These are phyloP conservation scores for Phenganax stokvisi DNA, from an alignment of 92 coral and sea anemone species.

Conservation along the genomic window DNA sequence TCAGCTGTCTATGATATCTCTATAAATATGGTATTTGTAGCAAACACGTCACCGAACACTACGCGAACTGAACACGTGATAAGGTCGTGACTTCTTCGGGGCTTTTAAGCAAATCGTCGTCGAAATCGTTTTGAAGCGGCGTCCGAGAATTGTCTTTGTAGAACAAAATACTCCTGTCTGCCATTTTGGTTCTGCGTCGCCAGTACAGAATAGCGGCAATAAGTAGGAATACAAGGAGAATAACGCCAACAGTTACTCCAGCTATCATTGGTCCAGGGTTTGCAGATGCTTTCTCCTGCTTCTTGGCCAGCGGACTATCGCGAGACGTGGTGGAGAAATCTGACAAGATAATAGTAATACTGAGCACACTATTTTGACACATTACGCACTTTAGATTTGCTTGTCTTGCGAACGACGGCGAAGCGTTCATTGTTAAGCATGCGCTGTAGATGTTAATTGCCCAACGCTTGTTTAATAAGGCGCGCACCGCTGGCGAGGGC, in stretches of 20 bases:
- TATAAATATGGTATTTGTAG: background rate
- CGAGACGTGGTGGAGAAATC: background rate
- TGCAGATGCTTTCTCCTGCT: slow-evolving; percentile 10
- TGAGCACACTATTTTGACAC: background rate
- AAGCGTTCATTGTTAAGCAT: too few species aligned
- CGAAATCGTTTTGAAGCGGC: slow-evolving; percentile 82
- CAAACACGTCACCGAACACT: background rate
- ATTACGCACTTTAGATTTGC: background rate
- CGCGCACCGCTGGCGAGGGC: too few species aligned
- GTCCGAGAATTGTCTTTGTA: slow-evolving; percentile 69
- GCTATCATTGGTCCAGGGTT: slow-evolving; percentile 38
- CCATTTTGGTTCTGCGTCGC: slow-evolving; percentile 45
- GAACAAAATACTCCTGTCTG: slow-evolving; percentile 55
- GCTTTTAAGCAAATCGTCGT: slow-evolving; percentile 63
- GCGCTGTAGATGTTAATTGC: too few species aligned
- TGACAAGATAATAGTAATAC: background rate
- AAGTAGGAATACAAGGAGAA: slow-evolving; percentile 33
- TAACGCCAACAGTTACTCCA: slow-evolving; percentile 46
- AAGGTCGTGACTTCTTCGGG: slow-evolving; percentile 62
- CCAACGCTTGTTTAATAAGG: too few species aligned
- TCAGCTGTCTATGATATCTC: background rate
- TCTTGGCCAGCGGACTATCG: slow-evolving; percentile 2
- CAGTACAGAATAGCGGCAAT: slow-evolving; percentile 36
- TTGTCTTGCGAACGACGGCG: too few species aligned
- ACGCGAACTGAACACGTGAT: slow-evolving; percentile 76